Evolutionary conservation across 1,140 invertebrate species (phyloP), one percentile per base, ranked within the genome.

Genomic region (Spodoptera frugiperda): DNA sequence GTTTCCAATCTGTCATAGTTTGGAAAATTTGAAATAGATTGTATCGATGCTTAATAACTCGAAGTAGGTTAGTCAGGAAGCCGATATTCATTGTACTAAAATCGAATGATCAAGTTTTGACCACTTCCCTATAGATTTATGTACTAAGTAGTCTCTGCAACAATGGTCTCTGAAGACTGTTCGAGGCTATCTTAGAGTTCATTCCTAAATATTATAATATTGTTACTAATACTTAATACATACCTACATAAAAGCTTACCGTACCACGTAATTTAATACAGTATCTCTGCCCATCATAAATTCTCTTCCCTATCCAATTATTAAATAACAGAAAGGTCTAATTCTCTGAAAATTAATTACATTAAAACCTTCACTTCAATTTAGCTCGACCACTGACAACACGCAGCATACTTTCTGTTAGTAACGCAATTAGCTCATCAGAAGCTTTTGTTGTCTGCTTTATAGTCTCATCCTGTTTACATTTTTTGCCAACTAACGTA

Each of bases 301-400:
- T 61, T 19, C 9, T 44, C 30, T 44, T 39, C 57, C 57, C 11
- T 0, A 39, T 17, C 15, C 33, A 63, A 44, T 63, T 63, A 63
- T 63, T 63, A 39, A 19, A 44, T 63, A 19, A 9, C n/a, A 39
- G 44, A 44, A 46, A 14, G 30, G 57, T 61, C 57, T 44, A 63
- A 44, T 63, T 15, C 30, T 44, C 59, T 17, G 33, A 44, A 63
- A 63, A 63, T 63, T 19, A 63, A 63, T 63, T 44, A 63, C 11
- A 63, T 63, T 63, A 63, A 63, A 44, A 44, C 59, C n/a, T 63
- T 44, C 59, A 19, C 59, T 63, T 63, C 59, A 63, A 63, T 63
- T 63, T 63, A 11, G n/a, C 33, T 63, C 33, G 33, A 63, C 59
- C 59, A 63, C 33, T 39, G 33, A 39, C 59, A 63, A 63, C 57